Percentiles rank a stretch among this genome's conserved stretches.
Conservation (phyloP, 2,113 vertebrate species). For the Arothron firmamentum region DNA sequence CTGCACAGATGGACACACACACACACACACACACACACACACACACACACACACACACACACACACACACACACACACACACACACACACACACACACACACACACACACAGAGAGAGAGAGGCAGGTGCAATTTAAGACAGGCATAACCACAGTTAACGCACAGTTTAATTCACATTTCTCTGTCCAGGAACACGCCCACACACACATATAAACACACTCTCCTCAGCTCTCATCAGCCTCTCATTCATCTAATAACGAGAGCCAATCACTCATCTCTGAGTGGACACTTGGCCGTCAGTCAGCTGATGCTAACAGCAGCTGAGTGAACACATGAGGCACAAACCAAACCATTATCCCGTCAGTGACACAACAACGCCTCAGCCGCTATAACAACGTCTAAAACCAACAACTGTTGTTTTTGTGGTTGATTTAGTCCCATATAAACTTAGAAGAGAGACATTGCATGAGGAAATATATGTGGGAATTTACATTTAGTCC, state of each 20-base stretch:
- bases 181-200: not conserved
- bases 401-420: too few species aligned
- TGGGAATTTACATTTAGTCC: too few species aligned
- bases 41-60: slow-evolving; percentile 8
- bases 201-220: slow-evolving; percentile 1
- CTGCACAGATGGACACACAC: slow-evolving; percentile 44
- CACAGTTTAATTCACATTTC: not conserved
- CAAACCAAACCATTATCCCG: not conserved
- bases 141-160: not conserved
- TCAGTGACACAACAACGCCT: not conserved
- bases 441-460: not conserved
- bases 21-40: slow-evolving; percentile 17
- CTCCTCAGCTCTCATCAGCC: slow-evolving; percentile 19
- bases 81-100: slow-evolving; percentile 19
- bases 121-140: not conserved
- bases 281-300: slow-evolving; percentile 9
- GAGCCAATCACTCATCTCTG: slow-evolving; percentile 26
- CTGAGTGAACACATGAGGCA: slow-evolving; percentile 1
- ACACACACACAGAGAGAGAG: slow-evolving; percentile 6
- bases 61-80: slow-evolving; percentile 19
- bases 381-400: too few species aligned
- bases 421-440: not conserved
- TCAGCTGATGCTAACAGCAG: slow-evolving; percentile 2
- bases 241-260: slow-evolving; percentile 21
- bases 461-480: not conserved